Conservation (phyloP, 2,113 vertebrate genomes). For the Okapia johnstoni region DNA sequence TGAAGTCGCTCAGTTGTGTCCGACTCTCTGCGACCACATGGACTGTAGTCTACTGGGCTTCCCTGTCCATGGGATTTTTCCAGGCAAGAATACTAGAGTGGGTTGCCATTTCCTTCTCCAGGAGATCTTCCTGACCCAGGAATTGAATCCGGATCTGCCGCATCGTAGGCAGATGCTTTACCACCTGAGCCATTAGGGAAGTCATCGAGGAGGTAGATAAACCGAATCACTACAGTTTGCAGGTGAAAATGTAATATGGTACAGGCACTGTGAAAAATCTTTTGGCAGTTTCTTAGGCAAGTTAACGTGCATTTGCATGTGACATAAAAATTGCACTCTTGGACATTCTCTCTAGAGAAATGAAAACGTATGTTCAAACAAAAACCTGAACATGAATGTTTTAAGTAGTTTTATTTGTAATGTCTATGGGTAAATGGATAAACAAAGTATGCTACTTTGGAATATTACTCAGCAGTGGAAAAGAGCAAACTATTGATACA, state of each 20-base stretch:
- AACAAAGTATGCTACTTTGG: background rate
- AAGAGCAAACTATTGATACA: background rate
- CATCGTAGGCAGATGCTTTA: background rate
- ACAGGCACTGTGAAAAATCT: background rate
- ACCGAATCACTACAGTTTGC: background rate
- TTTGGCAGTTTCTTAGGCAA: background rate
- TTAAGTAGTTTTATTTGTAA: background rate
- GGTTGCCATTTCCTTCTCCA: background rate
- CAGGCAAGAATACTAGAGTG: background rate
- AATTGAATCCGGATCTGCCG: rapidly evolving
- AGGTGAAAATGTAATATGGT: background rate
- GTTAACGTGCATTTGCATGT: background rate
- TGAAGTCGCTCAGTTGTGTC: background rate
- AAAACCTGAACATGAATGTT: background rate
- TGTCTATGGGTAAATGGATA: background rate
- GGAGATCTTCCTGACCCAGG: background rate
- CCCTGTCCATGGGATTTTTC: background rate
- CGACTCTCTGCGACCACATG: background rate
- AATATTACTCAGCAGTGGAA: background rate
- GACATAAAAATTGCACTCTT: background rate
- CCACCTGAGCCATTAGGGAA: background rate
- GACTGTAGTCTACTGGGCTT: background rate
- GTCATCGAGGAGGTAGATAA: background rate
- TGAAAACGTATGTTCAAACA: background rate
- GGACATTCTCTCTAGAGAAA: background rate